Evolutionary conservation across 2,888 invertebrate species (phyloP), one percentile per base, ranked within the genome.

Genomic region (Rhamnusium bicolor): DNA sequence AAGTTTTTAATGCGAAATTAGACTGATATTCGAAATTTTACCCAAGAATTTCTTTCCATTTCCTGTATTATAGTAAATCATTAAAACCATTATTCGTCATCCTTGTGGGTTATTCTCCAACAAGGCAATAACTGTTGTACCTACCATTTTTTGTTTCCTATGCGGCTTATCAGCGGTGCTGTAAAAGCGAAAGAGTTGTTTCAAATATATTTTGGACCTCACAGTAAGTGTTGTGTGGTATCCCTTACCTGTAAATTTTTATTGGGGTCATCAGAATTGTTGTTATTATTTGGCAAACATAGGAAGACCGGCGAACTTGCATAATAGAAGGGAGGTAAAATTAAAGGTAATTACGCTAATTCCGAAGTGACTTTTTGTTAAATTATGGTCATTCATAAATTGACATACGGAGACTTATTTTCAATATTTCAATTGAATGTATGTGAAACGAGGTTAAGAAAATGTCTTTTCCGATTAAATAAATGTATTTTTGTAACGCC

Each of bases 221-320:
- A 60, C 60, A 40, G 60, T 10, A 40, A 60, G 60, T 24, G 40
- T 16, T 60, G 40, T 21, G 32, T 16, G 29, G 40, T 40, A 60
- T 51, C 12, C 47, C 19, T 19, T 61, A 61, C 61, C 61, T 61
- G 61, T 46, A 61, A 46, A 61, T 46, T 21, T 61, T 61, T 61
- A 61, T 61, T 40, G 46, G 21, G 46, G 61, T 47, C 18, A 51
- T 51, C n/a, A 40, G 46, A 40, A 47, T 54, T 58, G 68, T 54
- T 58, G 68, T 69, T 51, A 60, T 56, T 60, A 60, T 69, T 56
- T 56, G 54, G 24, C 68, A 69, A 56, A 69, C 56, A 58, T 49
- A 58, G 29, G 49, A 49, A 21, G 24, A 49, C 49, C 49, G 58
- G 24, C 56, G 12, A 47, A 27, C 10, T 29, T 51, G 58, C 56